These are phyloP conservation scores for Drosophila tani DNA, from an alignment of 1,140 invertebrate genomes.

Conservation along the genomic window DNA sequence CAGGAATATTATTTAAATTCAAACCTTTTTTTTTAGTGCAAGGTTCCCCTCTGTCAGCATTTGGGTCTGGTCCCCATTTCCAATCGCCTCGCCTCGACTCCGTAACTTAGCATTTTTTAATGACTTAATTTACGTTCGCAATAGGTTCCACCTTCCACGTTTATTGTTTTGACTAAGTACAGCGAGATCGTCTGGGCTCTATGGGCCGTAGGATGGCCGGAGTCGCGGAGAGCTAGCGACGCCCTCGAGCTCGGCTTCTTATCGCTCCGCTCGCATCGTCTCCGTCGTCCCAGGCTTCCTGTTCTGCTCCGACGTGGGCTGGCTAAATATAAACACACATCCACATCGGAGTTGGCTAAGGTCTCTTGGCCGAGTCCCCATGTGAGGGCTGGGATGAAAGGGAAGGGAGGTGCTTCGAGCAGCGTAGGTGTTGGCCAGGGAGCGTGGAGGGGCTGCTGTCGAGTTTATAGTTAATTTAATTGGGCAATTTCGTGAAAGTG, in stretches of 20 bases:
- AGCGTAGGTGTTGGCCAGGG: slow-evolving; percentile 30
- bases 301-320: slow-evolving; percentile 72
- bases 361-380: slow-evolving; percentile 49
- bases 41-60: slow-evolving; percentile 1
- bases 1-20: too few relatives aligned
- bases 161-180: slow-evolving; percentile 83
- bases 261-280: slow-evolving; percentile 65
- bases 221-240: slow-evolving; percentile 70
- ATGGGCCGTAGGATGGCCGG: slow-evolving; percentile 61
- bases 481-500: slow-evolving; percentile 79
- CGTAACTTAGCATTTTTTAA: slow-evolving; percentile 79
- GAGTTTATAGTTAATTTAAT: slow-evolving; percentile 80
- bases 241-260: slow-evolving; percentile 69
- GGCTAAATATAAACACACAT: slow-evolving; percentile 66
- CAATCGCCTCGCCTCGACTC: slow-evolving; percentile 32
- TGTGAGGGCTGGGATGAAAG: not conserved
- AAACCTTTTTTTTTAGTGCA: slow-evolving; percentile 10
- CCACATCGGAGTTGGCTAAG: slow-evolving; percentile 52
- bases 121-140: slow-evolving; percentile 83
- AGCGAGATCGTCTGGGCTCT: slow-evolving; percentile 44
- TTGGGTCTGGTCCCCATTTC: slow-evolving; percentile 7
- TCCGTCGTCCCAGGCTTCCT: slow-evolving; percentile 63
- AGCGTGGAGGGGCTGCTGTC: slow-evolving; percentile 33
- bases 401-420: not conserved
- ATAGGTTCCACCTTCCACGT: slow-evolving; percentile 81